Evolutionary conservation across 2,113 vertebrate species (phyloP), one percentile per base, ranked within the genome.

Genomic region (Prinia subflava): DNA sequence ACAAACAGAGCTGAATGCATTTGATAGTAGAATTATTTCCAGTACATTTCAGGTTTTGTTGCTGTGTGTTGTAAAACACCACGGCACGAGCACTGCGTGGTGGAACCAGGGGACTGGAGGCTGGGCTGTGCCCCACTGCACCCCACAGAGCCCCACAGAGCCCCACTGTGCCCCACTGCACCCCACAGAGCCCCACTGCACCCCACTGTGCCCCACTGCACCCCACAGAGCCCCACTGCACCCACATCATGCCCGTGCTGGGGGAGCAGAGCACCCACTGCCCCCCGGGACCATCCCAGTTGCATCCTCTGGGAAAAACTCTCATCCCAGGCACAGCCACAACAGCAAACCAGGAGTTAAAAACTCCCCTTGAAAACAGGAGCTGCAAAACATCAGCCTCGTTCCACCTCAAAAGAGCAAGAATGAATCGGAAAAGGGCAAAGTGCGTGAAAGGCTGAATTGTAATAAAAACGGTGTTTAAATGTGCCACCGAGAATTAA

Each of bases 381-480:
- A 92, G 74, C 91, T 92, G 95, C 95, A 88, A 83, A 93, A 74
- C 93, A 96, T 93, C 80, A 81, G 82, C 83, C 86, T 90, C 39
- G 83, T 97, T 96, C 94, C 80, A 94, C 91, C 95, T 95, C 92
- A 74, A 94, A 91, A 94, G 95, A 96, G 91, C 94, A 94, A 67
- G 94, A 96, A 93, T 96, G 96, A 96, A 96, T 97, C 80, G 93
- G 91, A 95, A 94, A 95, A 96, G 94, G 95, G 87, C 88, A 91
- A 95, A 95, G 93, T 93, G 94, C 47, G 67, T 74, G 78, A 91
- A 94, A 92, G 85, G 95, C 86, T 83, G 94, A 91, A 90, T 44
- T 80, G 91, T 74, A 96, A 97, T 97, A 97, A 96, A 96, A 96
- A 67, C 7, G 52, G 89, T 80, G 87, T 92, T 96, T 94, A 95